A percentile compares a stretch with the other conserved stretches of the same genome.
These are phyloP conservation scores for Holacanthella duospinosa DNA, from an alignment of 2,888 invertebrate genomes.

Conservation along the genomic window DNA sequence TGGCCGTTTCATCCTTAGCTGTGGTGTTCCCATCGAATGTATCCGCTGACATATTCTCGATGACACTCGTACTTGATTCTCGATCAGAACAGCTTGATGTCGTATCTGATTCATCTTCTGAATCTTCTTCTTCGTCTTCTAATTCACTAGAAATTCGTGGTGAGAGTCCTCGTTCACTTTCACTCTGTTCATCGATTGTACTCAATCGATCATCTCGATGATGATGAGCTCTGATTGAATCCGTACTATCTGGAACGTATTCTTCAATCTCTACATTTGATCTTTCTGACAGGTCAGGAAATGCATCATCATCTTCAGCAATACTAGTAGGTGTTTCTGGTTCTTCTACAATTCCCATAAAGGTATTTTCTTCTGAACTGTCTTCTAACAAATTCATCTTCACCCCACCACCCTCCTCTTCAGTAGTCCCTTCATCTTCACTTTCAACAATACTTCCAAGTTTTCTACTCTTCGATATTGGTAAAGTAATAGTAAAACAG, in stretches of 20 bases:
- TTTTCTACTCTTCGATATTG: neutral
- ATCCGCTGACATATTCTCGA: constrained; percentile 34
- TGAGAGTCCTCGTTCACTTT: constrained; percentile 11
- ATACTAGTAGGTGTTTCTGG: constrained; percentile 32
- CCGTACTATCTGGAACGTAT: constrained; percentile 20
- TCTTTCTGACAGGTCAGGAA: too few relatives aligned
- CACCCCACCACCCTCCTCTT: neutral
- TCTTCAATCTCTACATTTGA: constrained; percentile 29
- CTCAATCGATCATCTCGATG: constrained; percentile 28
- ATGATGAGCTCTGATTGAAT: constrained; percentile 3
- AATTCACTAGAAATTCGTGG: neutral
- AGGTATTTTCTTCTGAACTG: neutral
- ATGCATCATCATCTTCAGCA: constrained; percentile 33
- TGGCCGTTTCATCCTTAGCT: constrained; percentile 26
- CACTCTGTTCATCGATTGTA: constrained; percentile 35
- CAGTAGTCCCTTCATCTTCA: too few relatives aligned
- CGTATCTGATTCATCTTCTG: neutral
- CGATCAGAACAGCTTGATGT: constrained; percentile 7
- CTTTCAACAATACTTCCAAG: neutral
- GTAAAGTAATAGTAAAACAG: neutral
- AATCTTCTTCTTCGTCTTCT: neutral
- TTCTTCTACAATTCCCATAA: constrained; percentile 32
- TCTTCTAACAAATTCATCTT: neutral
- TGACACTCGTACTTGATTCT: constrained; percentile 34
- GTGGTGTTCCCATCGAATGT: constrained; percentile 18